Conservation (phyloP, 1,140 invertebrate genomes). For the Ephestia elutella region DNA sequence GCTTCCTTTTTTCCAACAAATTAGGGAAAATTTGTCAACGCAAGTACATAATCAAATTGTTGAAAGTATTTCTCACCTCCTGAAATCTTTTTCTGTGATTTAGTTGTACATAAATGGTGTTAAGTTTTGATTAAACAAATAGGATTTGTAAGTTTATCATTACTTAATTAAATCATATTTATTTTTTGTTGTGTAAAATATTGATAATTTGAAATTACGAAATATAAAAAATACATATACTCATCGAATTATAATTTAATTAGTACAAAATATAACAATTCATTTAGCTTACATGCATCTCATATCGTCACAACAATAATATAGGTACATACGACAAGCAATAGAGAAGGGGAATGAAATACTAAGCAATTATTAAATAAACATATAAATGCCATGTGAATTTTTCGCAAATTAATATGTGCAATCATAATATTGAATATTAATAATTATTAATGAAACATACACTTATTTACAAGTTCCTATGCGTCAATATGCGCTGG, state of each 20-base stretch:
- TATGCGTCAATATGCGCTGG: too few species aligned
- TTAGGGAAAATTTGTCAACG: background rate
- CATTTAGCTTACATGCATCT: slow-evolving; percentile 46
- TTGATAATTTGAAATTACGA: background rate
- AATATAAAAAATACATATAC: background rate
- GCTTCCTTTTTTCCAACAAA: too few species aligned
- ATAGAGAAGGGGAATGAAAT: background rate
- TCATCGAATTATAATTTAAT: slow-evolving; percentile 40
- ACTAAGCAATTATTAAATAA: background rate
- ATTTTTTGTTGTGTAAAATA: background rate
- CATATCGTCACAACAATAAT: slow-evolving; percentile 31
- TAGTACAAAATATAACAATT: slow-evolving; percentile 64
- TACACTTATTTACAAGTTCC: background rate
- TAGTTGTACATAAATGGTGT: slow-evolving; percentile 24
- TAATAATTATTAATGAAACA: slow-evolving; percentile 8
- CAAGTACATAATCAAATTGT: background rate
- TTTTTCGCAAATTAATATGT: slow-evolving; percentile 15
- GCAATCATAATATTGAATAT: too few species aligned
- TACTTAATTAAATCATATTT: background rate
- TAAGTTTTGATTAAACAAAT: slow-evolving; percentile 2
- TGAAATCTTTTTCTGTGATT: slow-evolving; percentile 30
- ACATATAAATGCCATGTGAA: slow-evolving; percentile 3
- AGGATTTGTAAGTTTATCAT: background rate
- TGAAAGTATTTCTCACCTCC: background rate
- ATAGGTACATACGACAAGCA: slow-evolving; percentile 12